Base-by-base conservation (phyloP, 2,797 vertebrate species). In the Loriculus beryllinus region DNA sequence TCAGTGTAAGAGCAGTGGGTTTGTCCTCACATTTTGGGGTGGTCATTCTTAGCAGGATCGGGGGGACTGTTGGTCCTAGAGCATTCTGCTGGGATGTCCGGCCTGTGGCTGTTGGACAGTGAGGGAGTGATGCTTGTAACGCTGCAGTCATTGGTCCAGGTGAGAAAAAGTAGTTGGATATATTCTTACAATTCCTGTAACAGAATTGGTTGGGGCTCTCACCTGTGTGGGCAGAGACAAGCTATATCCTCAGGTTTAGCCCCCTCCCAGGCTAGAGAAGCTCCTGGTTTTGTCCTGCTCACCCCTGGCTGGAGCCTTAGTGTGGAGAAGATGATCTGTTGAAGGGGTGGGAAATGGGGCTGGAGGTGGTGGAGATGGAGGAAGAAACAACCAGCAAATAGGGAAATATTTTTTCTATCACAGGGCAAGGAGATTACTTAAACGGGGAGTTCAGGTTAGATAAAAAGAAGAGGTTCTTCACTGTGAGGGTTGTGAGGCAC, bases 221-320 rank as follows among this genome's bases (percentile, higher is more conserved):
- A 13, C 5, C 28, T 48, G 17, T 37, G 1, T 0, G 1, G 39
- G 6, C 47, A 52, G 56, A 76, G 71, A 26, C 8, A 17, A 1
- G 3, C 33, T 80, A 0, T 1, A 0, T 1, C 1, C 13, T 2
- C 17, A 21, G 10, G 39, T 39, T 69, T 39, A 21, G 49, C 22
- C 10, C 19, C 8, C 33, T 57, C 33, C 17, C 0, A 0, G 14
- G 25, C 13, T 51, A 21, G 49, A 48, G 71, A 31, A 70, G 40
- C 43, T 87, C 15, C 37, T 72, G 54, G 40, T 67, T 3, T 0
- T 43, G 54, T 5, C 4, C 40, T 76, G 63, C 70, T 77, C 6
- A 7, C 37, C 26, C 14, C 23, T 33, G 14, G 37, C 33, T 70
- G 51, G 42, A 84, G 35, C 65, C 33, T 57, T 47, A 17, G 9